Evolutionary conservation across 2,797 vertebrate genomes (phyloP).

Genomic region (Ciconia nigra): DNA sequence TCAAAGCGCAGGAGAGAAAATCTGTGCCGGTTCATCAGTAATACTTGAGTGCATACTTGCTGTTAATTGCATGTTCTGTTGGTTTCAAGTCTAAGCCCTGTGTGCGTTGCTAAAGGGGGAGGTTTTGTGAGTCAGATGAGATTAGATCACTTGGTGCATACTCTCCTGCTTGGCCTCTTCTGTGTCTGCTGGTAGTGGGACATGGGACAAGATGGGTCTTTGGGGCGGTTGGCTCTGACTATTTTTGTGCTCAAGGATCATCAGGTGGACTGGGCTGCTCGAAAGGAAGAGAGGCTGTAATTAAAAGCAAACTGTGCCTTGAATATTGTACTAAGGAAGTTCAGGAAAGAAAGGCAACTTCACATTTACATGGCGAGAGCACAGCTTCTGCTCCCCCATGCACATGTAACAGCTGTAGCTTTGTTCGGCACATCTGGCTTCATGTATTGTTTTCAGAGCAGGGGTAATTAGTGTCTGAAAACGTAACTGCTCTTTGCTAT

Average conservation of each 20-base stretch:
- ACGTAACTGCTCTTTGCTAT: neutral
- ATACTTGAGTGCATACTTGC: neutral
- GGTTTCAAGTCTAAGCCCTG: neutral
- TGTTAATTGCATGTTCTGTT: neutral
- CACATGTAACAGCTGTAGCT: neutral
- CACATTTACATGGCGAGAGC: neutral
- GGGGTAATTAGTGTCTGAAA: conserved; percentile 55
- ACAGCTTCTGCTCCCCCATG: neutral
- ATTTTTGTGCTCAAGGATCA: neutral
- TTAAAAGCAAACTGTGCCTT: neutral
- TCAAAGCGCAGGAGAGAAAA: neutral
- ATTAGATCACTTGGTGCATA: neutral
- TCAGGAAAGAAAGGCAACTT: neutral
- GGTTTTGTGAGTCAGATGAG: neutral
- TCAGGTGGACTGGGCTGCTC: neutral
- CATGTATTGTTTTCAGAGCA: neutral
- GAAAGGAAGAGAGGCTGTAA: neutral
- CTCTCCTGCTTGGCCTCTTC: neutral
- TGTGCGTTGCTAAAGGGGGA: neutral
- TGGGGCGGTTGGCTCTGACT: neutral
- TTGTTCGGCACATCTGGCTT: neutral
- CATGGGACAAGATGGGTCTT: neutral
- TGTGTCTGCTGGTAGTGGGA: neutral
- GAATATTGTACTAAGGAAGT: neutral
- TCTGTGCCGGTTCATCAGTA: neutral